These are phyloP conservation scores for Pelodytes ibericus DNA, from an alignment of 2,797 vertebrate species.

Conservation along the genomic window DNA sequence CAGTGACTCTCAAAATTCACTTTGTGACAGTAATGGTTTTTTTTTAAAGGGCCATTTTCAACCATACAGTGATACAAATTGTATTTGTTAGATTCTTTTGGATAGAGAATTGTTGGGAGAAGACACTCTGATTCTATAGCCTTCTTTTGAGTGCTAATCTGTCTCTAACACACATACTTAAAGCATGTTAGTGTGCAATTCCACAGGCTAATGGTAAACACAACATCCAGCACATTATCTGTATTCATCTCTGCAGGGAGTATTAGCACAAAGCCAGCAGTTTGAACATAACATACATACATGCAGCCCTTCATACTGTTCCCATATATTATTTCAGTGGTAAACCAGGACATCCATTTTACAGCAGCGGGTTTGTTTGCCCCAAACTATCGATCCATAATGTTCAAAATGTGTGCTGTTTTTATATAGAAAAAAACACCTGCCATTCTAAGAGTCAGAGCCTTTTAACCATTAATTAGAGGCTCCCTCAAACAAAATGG, in stretches of 20 bases:
- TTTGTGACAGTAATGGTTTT: too few relatives aligned
- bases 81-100: not conserved
- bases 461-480: constrained; percentile 7
- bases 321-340: constrained; percentile 5
- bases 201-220: constrained; percentile 24
- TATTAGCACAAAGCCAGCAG: constrained; percentile 6
- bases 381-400: constrained; percentile 8
- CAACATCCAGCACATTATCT: constrained; percentile 27
- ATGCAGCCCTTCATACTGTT: not conserved
- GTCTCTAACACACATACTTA: not conserved
- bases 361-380: constrained; percentile 3
- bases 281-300: not conserved
- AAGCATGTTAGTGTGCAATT: constrained; percentile 26
- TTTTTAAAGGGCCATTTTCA: too few relatives aligned
- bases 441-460: not conserved
- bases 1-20: too few relatives aligned
- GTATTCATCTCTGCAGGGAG: constrained; percentile 25
- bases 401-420: not conserved
- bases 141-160: constrained; percentile 5
- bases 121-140: constrained; percentile 7
- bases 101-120: not conserved
- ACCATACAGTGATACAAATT: too few relatives aligned
- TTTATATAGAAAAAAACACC: not conserved
- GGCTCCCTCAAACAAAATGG: not conserved
- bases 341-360: constrained; percentile 6